Evolutionary conservation across 1,140 invertebrate species (phyloP), one percentile per base, ranked within the genome.

Genomic region (Alviniconcha marisindica): DNA sequence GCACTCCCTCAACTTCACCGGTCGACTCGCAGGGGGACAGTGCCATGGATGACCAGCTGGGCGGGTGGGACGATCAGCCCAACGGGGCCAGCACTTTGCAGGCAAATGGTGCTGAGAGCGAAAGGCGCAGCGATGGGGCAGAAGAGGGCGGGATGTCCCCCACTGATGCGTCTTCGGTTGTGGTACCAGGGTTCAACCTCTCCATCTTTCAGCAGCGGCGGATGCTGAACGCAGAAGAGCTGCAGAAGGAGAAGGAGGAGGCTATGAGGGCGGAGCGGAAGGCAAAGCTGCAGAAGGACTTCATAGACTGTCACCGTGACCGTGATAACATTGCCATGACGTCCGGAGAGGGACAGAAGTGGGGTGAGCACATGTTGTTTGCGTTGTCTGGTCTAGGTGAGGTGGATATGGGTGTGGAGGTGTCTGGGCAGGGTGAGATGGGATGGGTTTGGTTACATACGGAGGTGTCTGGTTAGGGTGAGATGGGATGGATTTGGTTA

Each of bases 171-270:
- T 21, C 10, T 28, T 24, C 40, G 4, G 60, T 80, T 18, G 38
- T 80, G 36, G 78, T 80, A 7, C 78, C 78, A 44, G 56, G 78
- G 21, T 80, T 80, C 78, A 69, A 80, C 60, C 28, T 80, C 38
- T 31, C 36, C 21, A 36, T 15, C 0, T n/a, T 80, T 21, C 36
- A 80, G 60, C 56, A 66, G 40, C 56, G 78, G 78, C 24, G n/a
- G 12, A 63, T 80, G 78, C 73, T 40, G 24, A 40, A 31, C n/a
- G 78, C 56, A n/a, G 38, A n/a, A n/a, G 78, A 80, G 21, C 54
- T 80, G 33, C 78, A 80, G 60, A n/a, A 40, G 40, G n/a, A 80
- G 60, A 33, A 42, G 36, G 78, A 66, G 36, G 78, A 36, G 54
- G 36, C 36, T 10, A 33, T 40, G 2, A 40, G 21, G 40, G 78